Evolutionary conservation across 2,113 vertebrate species (phyloP).

Genomic region (Tetrao urogallus): DNA sequence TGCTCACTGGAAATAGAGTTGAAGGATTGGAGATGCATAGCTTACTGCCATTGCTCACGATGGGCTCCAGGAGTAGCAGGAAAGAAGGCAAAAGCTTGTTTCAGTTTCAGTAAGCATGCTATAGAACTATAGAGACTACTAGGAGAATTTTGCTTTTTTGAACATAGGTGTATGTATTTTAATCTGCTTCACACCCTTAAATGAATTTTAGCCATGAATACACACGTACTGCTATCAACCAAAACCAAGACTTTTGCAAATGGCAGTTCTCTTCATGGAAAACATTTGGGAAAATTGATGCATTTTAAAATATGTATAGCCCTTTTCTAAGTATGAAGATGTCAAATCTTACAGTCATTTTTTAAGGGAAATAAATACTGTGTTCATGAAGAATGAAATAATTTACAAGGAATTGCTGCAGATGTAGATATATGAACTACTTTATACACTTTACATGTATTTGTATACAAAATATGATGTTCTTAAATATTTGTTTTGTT

Average conservation of each 20-base stretch:
- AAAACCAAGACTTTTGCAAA: not conserved
- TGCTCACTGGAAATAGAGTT: fast-evolving
- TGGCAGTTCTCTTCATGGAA: not conserved
- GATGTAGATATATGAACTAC: not conserved
- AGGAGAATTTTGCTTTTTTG: not conserved
- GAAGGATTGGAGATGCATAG: not conserved
- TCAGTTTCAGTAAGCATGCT: not conserved
- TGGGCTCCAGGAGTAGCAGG: not conserved
- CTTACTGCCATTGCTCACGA: fast-evolving
- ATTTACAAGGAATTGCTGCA: not conserved
- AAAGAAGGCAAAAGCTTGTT: not conserved
- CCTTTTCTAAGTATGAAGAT: not conserved
- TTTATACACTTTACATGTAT: not conserved
- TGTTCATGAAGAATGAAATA: not conserved
- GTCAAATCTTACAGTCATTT: not conserved
- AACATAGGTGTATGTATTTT: not conserved
- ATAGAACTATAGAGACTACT: not conserved
- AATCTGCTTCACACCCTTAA: not conserved
- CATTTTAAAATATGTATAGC: not conserved
- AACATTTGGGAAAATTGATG: not conserved
- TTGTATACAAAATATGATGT: not conserved
- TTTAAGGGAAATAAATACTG: not conserved
- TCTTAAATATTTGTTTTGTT: not conserved
- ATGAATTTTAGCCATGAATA: not conserved
- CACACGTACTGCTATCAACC: not conserved